A percentile compares a stretch with the other conserved stretches of the same genome.
These are phyloP conservation scores for Suncus etruscus DNA, from an alignment of 2,113 vertebrate genomes.

Conservation along the genomic window DNA sequence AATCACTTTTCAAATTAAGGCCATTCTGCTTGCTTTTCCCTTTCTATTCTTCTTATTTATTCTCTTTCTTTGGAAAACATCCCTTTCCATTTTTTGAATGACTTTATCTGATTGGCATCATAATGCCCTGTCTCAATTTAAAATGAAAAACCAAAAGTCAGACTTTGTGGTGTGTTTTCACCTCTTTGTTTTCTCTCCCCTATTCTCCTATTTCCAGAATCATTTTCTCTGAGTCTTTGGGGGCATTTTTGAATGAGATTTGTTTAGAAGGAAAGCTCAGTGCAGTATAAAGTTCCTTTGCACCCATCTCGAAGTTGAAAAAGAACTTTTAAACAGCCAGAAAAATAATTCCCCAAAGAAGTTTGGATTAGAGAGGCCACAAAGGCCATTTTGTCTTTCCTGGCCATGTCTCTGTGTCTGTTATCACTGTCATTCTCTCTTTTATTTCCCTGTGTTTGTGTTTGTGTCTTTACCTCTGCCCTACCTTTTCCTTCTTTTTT, in stretches of 20 bases:
- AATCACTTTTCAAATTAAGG: conserved; percentile 61
- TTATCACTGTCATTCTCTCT: background rate
- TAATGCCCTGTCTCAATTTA: conserved; percentile 44
- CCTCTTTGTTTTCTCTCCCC: background rate
- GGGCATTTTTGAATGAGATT: conserved; percentile 69
- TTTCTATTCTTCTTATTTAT: conserved; percentile 10
- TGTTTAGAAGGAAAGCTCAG: conserved; percentile 61
- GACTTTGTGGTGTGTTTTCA: conserved; percentile 52
- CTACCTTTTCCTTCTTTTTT: background rate
- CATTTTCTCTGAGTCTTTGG: conserved; percentile 55
- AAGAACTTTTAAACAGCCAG: conserved; percentile 51
- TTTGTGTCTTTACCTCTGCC: background rate
- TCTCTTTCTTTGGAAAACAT: conserved; percentile 59
- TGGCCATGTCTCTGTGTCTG: background rate
- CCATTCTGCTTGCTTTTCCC: conserved; percentile 42
- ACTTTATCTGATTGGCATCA: conserved; percentile 60
- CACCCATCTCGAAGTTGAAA: conserved; percentile 29
- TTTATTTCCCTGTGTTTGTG: background rate
- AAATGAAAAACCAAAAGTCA: conserved; percentile 37
- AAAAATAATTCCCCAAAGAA: conserved; percentile 51
- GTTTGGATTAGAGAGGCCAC: conserved; percentile 48
- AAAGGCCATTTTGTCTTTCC: conserved; percentile 53
- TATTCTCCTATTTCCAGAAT: conserved; percentile 68
- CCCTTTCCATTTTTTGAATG: conserved; percentile 15
- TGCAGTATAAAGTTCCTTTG: conserved; percentile 70